These are phyloP conservation scores for Anoura caudifer DNA, from an alignment of 2,113 vertebrate species.

Conservation along the genomic window DNA sequence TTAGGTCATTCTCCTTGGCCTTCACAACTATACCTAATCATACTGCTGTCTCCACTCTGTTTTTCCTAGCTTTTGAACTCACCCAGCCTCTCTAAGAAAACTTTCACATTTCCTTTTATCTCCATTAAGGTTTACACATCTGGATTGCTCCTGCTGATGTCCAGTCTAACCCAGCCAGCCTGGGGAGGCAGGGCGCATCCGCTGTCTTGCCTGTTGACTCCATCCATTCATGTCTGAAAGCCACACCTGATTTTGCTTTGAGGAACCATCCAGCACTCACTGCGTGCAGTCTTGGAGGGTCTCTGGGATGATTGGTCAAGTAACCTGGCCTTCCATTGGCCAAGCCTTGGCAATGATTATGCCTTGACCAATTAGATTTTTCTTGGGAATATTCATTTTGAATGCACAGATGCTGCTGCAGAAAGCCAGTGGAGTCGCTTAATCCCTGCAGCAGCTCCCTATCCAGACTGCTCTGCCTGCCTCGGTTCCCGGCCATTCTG, in stretches of 20 bases:
- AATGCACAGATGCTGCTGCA: background rate
- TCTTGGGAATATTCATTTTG: background rate
- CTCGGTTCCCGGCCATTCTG: background rate
- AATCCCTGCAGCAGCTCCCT: no score
- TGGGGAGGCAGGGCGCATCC: background rate
- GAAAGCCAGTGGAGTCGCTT: background rate
- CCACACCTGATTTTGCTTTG: background rate
- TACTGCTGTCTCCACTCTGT: background rate
- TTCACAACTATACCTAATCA: background rate
- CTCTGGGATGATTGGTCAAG: background rate
- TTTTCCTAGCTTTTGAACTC: constrained; percentile 48
- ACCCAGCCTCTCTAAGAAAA: background rate
- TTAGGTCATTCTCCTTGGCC: constrained; percentile 33
- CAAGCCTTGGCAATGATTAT: background rate
- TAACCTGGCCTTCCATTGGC: background rate
- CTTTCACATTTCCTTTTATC: constrained; percentile 43
- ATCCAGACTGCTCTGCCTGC: background rate
- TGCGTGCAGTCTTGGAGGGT: background rate
- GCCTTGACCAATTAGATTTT: background rate
- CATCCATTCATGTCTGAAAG: background rate
- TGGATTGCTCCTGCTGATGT: background rate
- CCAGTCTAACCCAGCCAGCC: background rate
- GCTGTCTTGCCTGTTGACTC: background rate
- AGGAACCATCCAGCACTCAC: background rate
- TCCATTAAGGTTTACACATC: constrained; percentile 9